Conservation (phyloP, 1,140 invertebrate genomes). For the Drosophila repletoides region DNA sequence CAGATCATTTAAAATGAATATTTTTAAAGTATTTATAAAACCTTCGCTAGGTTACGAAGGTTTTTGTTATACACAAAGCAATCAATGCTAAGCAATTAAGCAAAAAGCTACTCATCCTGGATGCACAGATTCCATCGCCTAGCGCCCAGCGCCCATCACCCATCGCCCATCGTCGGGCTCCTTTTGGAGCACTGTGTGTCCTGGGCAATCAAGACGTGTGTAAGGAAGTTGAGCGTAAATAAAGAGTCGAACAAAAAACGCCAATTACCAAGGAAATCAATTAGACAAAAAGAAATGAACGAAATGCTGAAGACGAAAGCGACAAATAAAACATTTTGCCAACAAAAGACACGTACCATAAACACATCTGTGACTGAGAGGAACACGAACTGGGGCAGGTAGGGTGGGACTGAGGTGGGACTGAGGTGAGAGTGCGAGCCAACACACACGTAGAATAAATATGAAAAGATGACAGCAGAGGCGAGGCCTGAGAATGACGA, state of each 20-base stretch:
- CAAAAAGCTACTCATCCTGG: neutral
- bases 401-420: neutral
- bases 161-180: too few species aligned
- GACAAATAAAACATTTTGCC: conserved; percentile 20
- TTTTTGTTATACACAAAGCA: too few species aligned
- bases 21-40: too few species aligned
- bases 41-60: too few species aligned
- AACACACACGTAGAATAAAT: conserved; percentile 45
- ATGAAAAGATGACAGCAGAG: conserved; percentile 41
- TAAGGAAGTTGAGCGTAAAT: conserved; percentile 6
- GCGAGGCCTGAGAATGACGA: conserved; percentile 1
- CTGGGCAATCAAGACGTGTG: conserved; percentile 22
- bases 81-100: conserved; percentile 25
- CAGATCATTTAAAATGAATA: too few species aligned
- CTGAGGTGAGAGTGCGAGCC: conserved; percentile 9
- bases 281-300: conserved; percentile 40
- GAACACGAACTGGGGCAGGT: neutral
- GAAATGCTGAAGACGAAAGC: conserved; percentile 1
- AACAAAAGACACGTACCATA: conserved; percentile 47
- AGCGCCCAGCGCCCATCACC: too few species aligned
- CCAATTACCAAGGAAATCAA: conserved; percentile 44
- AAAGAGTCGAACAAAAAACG: conserved; percentile 7
- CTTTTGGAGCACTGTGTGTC: too few species aligned
- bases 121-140: too few species aligned
- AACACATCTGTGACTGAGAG: conserved; percentile 9